A percentile compares a stretch with the other conserved stretches of the same genome.
Evolutionary conservation across 2,797 vertebrate species (phyloP).

Genomic region (Fundulus diaphanus): DNA sequence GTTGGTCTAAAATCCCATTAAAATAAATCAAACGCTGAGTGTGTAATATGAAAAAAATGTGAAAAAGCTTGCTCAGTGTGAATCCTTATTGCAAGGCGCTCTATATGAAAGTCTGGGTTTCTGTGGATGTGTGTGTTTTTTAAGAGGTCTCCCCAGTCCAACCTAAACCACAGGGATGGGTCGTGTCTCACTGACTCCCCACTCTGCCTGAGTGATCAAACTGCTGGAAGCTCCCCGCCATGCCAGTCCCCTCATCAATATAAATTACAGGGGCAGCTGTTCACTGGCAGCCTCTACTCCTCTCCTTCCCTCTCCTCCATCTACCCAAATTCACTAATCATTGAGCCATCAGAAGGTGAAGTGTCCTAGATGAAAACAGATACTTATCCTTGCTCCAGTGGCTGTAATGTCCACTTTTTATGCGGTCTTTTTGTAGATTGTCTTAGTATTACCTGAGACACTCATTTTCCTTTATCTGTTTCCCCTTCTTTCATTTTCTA

Average conservation of each 20-base stretch:
- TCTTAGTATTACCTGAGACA: constrained; percentile 11
- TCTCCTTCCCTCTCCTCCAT: constrained; percentile 39
- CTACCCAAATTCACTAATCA: constrained; percentile 58
- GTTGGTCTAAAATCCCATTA: not conserved
- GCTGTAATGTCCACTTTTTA: constrained; percentile 38
- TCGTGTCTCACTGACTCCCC: constrained; percentile 70
- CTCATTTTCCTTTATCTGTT: constrained; percentile 25
- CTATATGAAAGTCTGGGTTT: constrained; percentile 21
- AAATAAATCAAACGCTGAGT: not conserved
- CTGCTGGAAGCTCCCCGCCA: constrained; percentile 77
- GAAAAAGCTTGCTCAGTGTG: not conserved
- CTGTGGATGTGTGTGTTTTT: constrained; percentile 35
- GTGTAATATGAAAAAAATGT: not conserved
- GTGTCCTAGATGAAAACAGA: constrained; percentile 68
- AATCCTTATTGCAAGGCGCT: not conserved
- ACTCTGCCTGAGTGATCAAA: constrained; percentile 84
- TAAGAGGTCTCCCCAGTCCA: constrained; percentile 66
- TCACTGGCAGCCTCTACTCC: constrained; percentile 74
- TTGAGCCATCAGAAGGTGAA: constrained; percentile 61
- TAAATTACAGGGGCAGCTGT: constrained; percentile 85
- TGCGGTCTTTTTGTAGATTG: constrained; percentile 42
- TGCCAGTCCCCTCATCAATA: constrained; percentile 82
- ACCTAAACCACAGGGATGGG: constrained; percentile 69
- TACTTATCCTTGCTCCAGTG: constrained; percentile 53
- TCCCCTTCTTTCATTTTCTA: constrained; percentile 22